A percentile compares a stretch with the other conserved stretches of the same genome.
These are phyloP conservation scores for Gadus chalcogrammus DNA, from an alignment of 2,113 vertebrate species.

Conservation along the genomic window DNA sequence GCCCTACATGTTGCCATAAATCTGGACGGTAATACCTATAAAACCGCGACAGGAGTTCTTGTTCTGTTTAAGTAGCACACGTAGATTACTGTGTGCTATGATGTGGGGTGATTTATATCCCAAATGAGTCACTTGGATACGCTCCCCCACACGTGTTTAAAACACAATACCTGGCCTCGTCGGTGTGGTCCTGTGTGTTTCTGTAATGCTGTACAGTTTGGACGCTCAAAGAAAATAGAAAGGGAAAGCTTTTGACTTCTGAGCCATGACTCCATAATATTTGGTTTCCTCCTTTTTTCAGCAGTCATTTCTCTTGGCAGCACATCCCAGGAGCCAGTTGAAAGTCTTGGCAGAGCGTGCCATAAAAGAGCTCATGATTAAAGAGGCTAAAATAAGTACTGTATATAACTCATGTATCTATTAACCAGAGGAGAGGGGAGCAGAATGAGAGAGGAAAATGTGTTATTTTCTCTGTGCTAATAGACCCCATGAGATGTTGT, in stretches of 20 bases:
- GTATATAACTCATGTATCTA: slow-evolving; percentile 74
- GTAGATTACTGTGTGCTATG: too few species aligned
- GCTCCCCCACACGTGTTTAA: slow-evolving; percentile 11
- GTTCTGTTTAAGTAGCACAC: slow-evolving; percentile 25
- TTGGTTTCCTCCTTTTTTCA: slow-evolving; percentile 70
- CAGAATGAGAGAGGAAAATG: slow-evolving; percentile 47
- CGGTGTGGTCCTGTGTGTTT: slow-evolving; percentile 49
- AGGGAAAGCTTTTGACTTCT: slow-evolving; percentile 61
- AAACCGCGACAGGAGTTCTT: slow-evolving; percentile 45
- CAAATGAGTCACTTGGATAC: too few species aligned
- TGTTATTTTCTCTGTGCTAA: slow-evolving; percentile 53
- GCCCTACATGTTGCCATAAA: too few species aligned
- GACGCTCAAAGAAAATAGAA: slow-evolving; percentile 47
- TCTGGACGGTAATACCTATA: slow-evolving; percentile 1
- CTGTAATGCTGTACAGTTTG: slow-evolving; percentile 38
- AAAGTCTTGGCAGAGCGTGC: slow-evolving; percentile 70
- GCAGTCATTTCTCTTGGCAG: slow-evolving; percentile 75
- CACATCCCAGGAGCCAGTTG: slow-evolving; percentile 56
- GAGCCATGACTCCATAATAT: slow-evolving; percentile 64
- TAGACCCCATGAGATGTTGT: slow-evolving; percentile 35
- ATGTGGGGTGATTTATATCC: too few species aligned
- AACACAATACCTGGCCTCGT: slow-evolving; percentile 54
- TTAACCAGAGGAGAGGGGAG: slow-evolving; percentile 68
- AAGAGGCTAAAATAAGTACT: slow-evolving; percentile 74
- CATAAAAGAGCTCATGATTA: slow-evolving; percentile 73